Base-by-base conservation (phyloP, 1,140 invertebrate genomes). In the Linepithema humile region DNA sequence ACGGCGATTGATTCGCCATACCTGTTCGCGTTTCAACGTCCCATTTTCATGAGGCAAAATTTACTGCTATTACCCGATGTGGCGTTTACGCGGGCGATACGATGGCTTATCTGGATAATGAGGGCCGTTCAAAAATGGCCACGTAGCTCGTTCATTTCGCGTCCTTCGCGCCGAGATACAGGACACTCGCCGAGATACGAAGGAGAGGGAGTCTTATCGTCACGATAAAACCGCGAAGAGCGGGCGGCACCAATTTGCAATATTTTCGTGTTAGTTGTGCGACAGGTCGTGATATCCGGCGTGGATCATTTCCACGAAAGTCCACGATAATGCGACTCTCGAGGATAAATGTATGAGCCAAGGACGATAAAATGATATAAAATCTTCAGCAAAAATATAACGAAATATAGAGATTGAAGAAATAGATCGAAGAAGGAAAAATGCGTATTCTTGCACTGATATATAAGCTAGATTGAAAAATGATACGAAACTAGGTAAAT, bases 191-290 rank as follows among this genome's bases (percentile, higher is more conserved):
- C 23, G 32, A 32, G 62, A 53, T 64, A n/a, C 5, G 4, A 15
- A 32, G 48, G 7, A 32, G 23, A 15, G 45, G 48, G 7, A 32
- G 23, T 53, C 67, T 59, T 50, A 64, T 78, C 73, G 74, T 50
- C 75, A 26, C 29, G 87, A 88, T 85, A 85, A 82, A 85, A 84
- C 45, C 74, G 59, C 70, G 48, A 82, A 77, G 43, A 26, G 26
- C 50, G 26, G n/a, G 9, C 43, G 53, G 64, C 64, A 77, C 74
- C 90, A 91, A 91, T 91, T 91, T 91, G 87, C 90, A 91, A 91
- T 91, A 91, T 91, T 90, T 91, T 91, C 85, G 70, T 85, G 89
- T 91, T 91, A 90, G 80, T 60, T 53, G 38, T 4, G 60, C 53
- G 83, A 84, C 70, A 70, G 53, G 75, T 6, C 17, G 69, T 80